A percentile compares a stretch with the other conserved stretches of the same genome.
These are phyloP conservation scores for Nasonia giraulti DNA, from an alignment of 1,140 invertebrate genomes.

Conservation along the genomic window DNA sequence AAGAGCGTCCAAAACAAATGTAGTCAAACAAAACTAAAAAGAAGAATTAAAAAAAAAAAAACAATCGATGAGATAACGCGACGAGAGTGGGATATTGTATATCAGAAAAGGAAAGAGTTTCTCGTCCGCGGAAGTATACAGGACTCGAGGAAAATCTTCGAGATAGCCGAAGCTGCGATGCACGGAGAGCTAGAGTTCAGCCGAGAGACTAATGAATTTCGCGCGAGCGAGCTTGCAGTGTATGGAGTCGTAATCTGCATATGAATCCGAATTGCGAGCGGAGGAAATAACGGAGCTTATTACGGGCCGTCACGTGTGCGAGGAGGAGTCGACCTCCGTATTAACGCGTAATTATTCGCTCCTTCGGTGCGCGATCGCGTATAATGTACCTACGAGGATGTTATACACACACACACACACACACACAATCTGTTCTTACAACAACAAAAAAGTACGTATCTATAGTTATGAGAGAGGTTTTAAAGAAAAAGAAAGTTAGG, in stretches of 20 bases:
- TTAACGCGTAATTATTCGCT: not conserved
- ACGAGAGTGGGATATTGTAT: no score
- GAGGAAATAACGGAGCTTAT: not conserved
- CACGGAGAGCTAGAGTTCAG: not conserved
- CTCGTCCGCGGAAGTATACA: not conserved
- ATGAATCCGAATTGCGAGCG: not conserved
- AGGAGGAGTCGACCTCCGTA: no score
- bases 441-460: not conserved
- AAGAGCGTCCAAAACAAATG: conserved; percentile 45
- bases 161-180: not conserved
- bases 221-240: not conserved
- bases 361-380: not conserved
- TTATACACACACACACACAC: no score
- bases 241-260: not conserved
- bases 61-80: not conserved
- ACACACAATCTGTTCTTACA: not conserved
- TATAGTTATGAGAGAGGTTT: not conserved
- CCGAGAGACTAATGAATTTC: not conserved
- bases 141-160: not conserved
- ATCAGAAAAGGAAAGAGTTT: not conserved
- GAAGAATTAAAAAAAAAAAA: not conserved
- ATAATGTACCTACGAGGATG: no score
- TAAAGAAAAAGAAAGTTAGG: not conserved
- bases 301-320: no score
- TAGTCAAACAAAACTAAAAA: conserved; percentile 11